phyloP scores from a whole-genome alignment of 2,888 invertebrate species.

The Ferdinandea cuprea region DNA sequence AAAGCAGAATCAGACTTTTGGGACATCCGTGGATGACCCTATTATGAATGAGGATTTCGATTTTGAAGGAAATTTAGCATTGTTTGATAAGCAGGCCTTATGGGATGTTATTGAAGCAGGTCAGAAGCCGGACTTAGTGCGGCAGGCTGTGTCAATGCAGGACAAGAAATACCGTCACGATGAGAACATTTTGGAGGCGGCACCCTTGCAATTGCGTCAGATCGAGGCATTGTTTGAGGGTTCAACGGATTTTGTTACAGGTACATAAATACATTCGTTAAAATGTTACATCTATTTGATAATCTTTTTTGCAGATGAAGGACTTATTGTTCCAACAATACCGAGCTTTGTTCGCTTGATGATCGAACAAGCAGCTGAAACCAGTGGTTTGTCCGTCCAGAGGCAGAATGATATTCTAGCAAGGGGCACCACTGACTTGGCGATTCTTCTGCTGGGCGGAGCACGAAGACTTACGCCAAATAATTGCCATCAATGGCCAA shows the following conservation, averaged over 20 bases:
- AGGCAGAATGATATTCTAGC: slow-evolving; percentile 90
- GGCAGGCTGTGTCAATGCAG: slow-evolving; percentile 77
- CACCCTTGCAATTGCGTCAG: slow-evolving; percentile 87
- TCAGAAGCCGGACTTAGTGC: slow-evolving; percentile 86
- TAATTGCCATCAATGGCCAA: slow-evolving; percentile 94
- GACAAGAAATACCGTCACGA: slow-evolving; percentile 89
- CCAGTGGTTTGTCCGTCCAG: slow-evolving; percentile 87
- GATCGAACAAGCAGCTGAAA: slow-evolving; percentile 88
- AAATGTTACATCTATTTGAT: not conserved
- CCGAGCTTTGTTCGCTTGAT: slow-evolving; percentile 86
- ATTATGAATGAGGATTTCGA: slow-evolving; percentile 90
- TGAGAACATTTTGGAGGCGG: slow-evolving; percentile 90
- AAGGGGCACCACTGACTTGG: slow-evolving; percentile 92
- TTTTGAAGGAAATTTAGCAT: slow-evolving; percentile 95
- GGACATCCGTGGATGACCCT: slow-evolving; percentile 82
- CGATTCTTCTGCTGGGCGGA: slow-evolving; percentile 92
- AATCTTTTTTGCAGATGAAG: slow-evolving; percentile 87
- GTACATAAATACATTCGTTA: slow-evolving; percentile 36
- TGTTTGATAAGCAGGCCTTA: slow-evolving; percentile 93
- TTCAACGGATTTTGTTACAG: slow-evolving; percentile 81
- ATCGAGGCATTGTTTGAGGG: slow-evolving; percentile 85
- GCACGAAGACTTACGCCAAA: slow-evolving; percentile 92
- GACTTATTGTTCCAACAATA: slow-evolving; percentile 91
- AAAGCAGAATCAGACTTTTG: slow-evolving; percentile 81
- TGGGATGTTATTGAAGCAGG: slow-evolving; percentile 88